phyloP scores from a whole-genome alignment of 1,140 invertebrate genomes.

The Drosophila suzukii region DNA sequence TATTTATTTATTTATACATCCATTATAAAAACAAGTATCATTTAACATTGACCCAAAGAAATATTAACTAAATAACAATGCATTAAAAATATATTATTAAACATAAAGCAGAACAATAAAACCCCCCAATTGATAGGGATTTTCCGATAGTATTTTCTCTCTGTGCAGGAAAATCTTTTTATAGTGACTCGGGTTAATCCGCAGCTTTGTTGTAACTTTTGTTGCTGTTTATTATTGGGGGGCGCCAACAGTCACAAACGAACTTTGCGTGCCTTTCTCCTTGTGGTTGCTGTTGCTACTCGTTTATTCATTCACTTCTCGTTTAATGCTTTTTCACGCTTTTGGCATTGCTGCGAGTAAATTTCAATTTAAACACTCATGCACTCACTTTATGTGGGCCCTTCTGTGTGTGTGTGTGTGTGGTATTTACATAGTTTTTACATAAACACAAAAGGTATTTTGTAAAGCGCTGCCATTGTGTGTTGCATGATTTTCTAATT shows the following conservation, averaged over 20 bases:
- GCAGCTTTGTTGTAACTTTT: constrained; percentile 50
- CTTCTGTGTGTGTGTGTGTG: constrained; percentile 9
- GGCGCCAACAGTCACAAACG: constrained; percentile 32
- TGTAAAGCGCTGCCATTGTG: constrained; percentile 25
- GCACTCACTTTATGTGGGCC: constrained; percentile 30
- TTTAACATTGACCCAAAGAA: no score
- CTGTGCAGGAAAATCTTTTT: constrained; percentile 41
- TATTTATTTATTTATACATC: no score
- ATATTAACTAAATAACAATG: background rate
- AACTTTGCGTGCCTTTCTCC: constrained; percentile 46
- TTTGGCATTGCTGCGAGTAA: constrained; percentile 40
- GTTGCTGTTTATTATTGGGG: constrained; percentile 33
- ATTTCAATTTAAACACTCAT: constrained; percentile 38
- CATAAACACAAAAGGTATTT: constrained; percentile 58
- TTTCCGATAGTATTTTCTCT: background rate
- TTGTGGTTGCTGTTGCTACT: constrained; percentile 9
- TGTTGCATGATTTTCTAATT: constrained; percentile 56
- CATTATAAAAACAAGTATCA: no score
- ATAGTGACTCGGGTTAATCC: constrained; percentile 13
- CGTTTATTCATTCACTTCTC: constrained; percentile 57
- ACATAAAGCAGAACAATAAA: no score
- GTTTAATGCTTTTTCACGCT: constrained; percentile 61
- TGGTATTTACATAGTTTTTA: constrained; percentile 56
- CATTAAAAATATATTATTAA: background rate
- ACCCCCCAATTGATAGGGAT: background rate